phyloP scores from a whole-genome alignment of 2,888 invertebrate genomes.

The Diogma glabrata region DNA sequence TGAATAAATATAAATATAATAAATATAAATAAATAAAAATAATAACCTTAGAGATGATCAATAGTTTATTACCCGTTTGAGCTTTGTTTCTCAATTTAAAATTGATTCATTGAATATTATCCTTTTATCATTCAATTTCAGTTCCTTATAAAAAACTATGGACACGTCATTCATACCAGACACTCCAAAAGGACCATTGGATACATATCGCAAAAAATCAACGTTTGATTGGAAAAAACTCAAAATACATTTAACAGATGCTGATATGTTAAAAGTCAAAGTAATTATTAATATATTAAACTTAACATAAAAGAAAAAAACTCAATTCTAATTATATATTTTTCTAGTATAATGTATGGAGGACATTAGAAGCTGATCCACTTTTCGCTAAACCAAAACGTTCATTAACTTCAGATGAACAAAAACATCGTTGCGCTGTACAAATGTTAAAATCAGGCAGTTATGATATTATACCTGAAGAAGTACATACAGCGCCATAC shows the following conservation, averaged over 20 bases:
- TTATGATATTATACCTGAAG: slow-evolving; percentile 50
- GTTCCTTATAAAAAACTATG: too few relatives aligned
- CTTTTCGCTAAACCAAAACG: slow-evolving; percentile 54
- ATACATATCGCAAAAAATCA: slow-evolving; percentile 62
- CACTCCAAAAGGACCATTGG: slow-evolving; percentile 56
- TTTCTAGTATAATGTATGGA: slow-evolving; percentile 65
- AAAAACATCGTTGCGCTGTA: slow-evolving; percentile 56
- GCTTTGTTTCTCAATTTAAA: too few relatives aligned
- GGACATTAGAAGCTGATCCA: slow-evolving; percentile 64
- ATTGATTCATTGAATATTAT: too few relatives aligned
- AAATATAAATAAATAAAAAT: too few relatives aligned
- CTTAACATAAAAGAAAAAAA: too few relatives aligned
- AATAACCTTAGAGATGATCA: too few relatives aligned
- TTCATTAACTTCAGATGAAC: slow-evolving; percentile 56
- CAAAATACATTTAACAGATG: slow-evolving; percentile 67
- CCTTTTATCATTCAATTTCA: too few relatives aligned
- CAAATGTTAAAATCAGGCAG: slow-evolving; percentile 55
- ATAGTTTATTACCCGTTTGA: too few relatives aligned
- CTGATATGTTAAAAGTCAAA: slow-evolving; percentile 62
- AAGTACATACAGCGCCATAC: slow-evolving; percentile 30
- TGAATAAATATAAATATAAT: too few relatives aligned
- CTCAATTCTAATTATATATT: slow-evolving; percentile 21
- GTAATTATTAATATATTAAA: slow-evolving; percentile 39
- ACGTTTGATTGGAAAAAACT: slow-evolving; percentile 81
- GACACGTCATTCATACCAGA: slow-evolving; percentile 54